A percentile compares a stretch with the other conserved stretches of the same genome.
phyloP scores from a whole-genome alignment of 2,113 vertebrate genomes.

The Lasiurus cinereus region DNA sequence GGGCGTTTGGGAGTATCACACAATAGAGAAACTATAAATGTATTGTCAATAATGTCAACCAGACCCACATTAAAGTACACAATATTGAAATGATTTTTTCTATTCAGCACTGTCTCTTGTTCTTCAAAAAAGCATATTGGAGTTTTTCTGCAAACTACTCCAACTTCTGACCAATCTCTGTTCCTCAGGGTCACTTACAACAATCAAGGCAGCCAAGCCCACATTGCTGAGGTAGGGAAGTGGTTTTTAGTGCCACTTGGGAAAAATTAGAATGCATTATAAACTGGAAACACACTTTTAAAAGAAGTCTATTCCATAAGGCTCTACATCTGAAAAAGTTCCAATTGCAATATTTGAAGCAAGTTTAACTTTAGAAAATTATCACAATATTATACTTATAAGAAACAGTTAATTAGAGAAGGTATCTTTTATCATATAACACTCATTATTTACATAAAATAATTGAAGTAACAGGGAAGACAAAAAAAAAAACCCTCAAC shows the following conservation, averaged over 20 bases:
- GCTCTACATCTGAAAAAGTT: background rate
- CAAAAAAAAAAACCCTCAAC: background rate
- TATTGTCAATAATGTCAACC: background rate
- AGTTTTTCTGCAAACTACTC: background rate
- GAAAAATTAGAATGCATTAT: background rate
- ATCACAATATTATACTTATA: background rate
- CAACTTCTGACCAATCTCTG: background rate
- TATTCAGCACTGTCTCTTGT: background rate
- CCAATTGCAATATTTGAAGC: background rate
- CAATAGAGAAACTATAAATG: background rate
- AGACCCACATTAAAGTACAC: background rate
- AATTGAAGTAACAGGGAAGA: background rate
- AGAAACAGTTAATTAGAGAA: constrained; percentile 35
- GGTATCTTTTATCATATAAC: background rate
- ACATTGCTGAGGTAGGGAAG: background rate
- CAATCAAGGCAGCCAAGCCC: background rate
- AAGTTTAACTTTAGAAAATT: constrained; percentile 25
- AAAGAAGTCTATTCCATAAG: background rate
- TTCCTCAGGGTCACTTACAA: background rate
- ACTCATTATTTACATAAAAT: constrained; percentile 5
- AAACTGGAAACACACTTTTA: background rate
- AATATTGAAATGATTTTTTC: background rate
- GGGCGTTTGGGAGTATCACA: background rate
- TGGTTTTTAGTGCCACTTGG: background rate
- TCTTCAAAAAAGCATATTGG: background rate